phyloP scores from a whole-genome alignment of 2,113 vertebrate species.

The Amblyopsis rosae region DNA sequence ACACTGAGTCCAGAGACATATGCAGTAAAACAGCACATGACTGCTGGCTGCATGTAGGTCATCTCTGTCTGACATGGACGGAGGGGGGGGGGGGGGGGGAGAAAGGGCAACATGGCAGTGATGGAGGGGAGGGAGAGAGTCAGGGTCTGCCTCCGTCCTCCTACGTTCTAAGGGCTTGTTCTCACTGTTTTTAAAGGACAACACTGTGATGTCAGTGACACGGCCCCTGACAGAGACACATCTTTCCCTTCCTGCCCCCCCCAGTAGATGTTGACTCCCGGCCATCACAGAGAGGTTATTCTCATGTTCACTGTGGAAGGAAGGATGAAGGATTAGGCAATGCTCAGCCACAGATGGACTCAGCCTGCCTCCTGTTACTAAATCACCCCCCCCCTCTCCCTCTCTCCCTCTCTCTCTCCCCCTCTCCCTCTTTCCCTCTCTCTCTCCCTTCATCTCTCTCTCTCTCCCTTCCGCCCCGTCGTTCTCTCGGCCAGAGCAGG shows the following conservation, averaged over 20 bases:
- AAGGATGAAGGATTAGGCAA: constrained; percentile 64
- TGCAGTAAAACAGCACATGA: too few species aligned
- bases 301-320: constrained; percentile 34
- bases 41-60: not conserved
- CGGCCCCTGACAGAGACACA: constrained; percentile 13
- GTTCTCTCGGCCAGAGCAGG: not conserved
- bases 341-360: constrained; percentile 63
- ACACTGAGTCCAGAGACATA: too few species aligned
- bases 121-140: too few species aligned
- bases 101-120: not conserved
- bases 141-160: too few species aligned
- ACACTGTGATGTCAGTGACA: too few species aligned
- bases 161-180: too few species aligned
- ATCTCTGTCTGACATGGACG: not conserved
- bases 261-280: constrained; percentile 57
- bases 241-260: constrained; percentile 50
- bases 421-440: constrained; percentile 41
- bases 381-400: constrained; percentile 53
- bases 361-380: constrained; percentile 65
- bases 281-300: constrained; percentile 61
- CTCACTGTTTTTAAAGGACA: too few species aligned
- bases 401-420: constrained; percentile 46
- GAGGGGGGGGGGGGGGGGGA: not conserved
- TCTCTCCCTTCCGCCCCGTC: too few species aligned
- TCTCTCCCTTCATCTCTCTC: not conserved